Percentiles rank a stretch among this genome's conserved stretches.
Conservation (phyloP, 2,113 vertebrate species). For the Sebastes fasciatus region DNA sequence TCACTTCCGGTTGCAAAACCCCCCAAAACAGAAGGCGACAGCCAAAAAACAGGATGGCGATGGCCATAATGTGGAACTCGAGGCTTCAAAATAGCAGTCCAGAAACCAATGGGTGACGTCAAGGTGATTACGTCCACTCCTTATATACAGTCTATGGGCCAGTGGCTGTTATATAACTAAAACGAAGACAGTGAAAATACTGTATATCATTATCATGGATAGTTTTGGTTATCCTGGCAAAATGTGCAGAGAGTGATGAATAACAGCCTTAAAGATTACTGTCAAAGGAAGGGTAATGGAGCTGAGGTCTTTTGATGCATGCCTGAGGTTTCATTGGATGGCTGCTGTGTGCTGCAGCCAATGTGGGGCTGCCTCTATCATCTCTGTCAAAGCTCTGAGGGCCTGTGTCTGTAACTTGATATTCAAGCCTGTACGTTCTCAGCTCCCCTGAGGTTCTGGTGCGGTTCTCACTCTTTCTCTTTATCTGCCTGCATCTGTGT, state of each 20-base stretch:
- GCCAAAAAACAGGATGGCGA: no score
- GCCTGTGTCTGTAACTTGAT: constrained; percentile 43
- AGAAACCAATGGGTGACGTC: no score
- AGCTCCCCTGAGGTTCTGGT: constrained; percentile 47
- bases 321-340: constrained; percentile 41
- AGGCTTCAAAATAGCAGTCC: no score
- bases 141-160: no score
- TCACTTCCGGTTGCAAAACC: no score
- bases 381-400: constrained; percentile 51
- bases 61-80: no score
- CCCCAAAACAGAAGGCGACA: no score
- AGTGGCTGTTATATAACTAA: background rate
- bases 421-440: constrained; percentile 62
- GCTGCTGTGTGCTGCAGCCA: constrained; percentile 35
- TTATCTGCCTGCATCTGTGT: constrained; percentile 58
- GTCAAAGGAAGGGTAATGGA: constrained; percentile 23
- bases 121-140: no score
- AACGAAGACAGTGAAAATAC: background rate
- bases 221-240: constrained; percentile 46
- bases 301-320: constrained; percentile 37
- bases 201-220: background rate
- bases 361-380: constrained; percentile 44
- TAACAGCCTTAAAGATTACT: constrained; percentile 23
- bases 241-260: constrained; percentile 16
- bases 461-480: constrained; percentile 29